These are phyloP conservation scores for Gallinago media DNA, from an alignment of 2,113 vertebrate genomes.

Conservation along the genomic window DNA sequence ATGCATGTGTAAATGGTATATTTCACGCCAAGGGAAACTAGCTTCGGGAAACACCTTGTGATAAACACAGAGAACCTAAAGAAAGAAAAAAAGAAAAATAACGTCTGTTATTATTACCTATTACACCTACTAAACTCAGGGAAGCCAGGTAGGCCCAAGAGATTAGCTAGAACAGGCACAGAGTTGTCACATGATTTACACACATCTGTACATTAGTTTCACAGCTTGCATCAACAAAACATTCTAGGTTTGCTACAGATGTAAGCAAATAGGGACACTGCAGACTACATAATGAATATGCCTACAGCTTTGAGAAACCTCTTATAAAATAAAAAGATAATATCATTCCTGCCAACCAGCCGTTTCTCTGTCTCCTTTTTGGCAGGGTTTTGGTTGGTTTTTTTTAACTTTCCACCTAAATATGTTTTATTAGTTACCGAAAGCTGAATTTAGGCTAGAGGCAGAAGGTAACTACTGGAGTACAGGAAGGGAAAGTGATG, in stretches of 20 bases:
- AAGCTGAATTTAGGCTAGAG: background rate
- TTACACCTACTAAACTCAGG: background rate
- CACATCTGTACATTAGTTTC: background rate
- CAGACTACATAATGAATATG: background rate
- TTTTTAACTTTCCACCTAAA: background rate
- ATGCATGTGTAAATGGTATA: background rate
- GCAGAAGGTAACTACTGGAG: background rate
- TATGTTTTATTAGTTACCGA: background rate
- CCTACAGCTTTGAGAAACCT: background rate
- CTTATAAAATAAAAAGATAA: background rate
- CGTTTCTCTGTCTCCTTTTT: background rate
- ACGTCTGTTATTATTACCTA: background rate
- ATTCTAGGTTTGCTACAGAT: background rate
- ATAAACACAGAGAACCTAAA: background rate
- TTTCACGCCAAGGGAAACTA: background rate
- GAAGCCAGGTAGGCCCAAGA: background rate
- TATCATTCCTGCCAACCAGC: background rate
- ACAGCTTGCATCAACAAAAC: background rate
- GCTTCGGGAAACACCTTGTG: constrained; percentile 49
- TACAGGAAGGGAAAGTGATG: background rate
- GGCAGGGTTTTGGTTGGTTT: background rate
- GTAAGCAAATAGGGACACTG: background rate
- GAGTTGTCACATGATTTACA: background rate
- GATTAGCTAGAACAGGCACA: background rate
- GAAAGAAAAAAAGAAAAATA: background rate